Conservation (phyloP, 2,797 vertebrate genomes). For the Mormyrus hasselquistii region DNA sequence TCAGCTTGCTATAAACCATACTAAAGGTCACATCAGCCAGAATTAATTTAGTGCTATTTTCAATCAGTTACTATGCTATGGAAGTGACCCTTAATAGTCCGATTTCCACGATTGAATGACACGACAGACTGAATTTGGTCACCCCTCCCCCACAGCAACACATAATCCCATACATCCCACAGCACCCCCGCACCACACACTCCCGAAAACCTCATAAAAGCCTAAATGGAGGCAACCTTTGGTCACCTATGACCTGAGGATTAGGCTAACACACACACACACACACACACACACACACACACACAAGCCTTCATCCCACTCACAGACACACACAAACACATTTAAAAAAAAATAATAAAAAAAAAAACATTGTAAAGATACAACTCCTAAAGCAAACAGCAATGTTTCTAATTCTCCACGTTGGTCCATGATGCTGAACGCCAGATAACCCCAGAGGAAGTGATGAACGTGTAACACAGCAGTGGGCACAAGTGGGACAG, state of each 20-base stretch:
- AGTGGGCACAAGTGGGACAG: background rate
- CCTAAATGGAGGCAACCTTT: constrained; percentile 12
- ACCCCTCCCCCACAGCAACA: background rate
- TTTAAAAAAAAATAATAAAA: background rate
- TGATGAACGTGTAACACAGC: background rate
- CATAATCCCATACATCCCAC: background rate
- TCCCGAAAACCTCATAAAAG: background rate
- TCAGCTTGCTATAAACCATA: background rate
- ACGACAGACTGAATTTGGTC: background rate
- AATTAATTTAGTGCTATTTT: background rate
- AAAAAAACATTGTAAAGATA: background rate
- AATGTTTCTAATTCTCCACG: background rate
- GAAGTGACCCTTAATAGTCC: background rate
- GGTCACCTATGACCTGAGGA: constrained; percentile 14
- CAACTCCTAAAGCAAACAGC: background rate
- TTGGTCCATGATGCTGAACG: background rate
- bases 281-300: background rate
- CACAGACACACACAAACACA: constrained; percentile 11
- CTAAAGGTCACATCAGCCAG: background rate
- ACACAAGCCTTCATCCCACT: constrained; percentile 11
- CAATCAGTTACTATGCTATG: background rate
- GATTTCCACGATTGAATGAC: background rate
- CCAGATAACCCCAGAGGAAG: background rate
- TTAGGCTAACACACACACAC: constrained; percentile 6
- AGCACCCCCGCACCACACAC: background rate